These are phyloP conservation scores for Leptoteleia sp. DNA, from an alignment of 1,140 invertebrate genomes.

Conservation along the genomic window DNA sequence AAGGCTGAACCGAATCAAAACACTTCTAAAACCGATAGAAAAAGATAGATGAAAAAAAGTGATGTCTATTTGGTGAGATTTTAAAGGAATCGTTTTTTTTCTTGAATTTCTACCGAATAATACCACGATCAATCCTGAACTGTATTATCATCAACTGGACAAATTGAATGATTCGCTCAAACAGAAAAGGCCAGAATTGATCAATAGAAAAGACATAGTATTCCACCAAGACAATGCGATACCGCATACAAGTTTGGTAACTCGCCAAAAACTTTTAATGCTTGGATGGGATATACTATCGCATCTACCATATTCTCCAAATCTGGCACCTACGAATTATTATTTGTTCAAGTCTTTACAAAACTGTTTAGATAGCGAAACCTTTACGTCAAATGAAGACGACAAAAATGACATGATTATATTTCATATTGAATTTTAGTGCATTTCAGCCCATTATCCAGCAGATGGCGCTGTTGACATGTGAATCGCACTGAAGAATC, in stretches of 20 bases:
- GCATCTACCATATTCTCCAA: slow-evolving; percentile 2
- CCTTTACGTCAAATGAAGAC: too few relatives aligned
- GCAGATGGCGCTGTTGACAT: too few relatives aligned
- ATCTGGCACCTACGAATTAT: neutral
- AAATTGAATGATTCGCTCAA: neutral
- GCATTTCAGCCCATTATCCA: too few relatives aligned
- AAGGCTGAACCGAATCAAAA: neutral
- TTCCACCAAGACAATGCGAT: neutral
- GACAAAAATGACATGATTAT: too few relatives aligned
- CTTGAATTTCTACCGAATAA: neutral
- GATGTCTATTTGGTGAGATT: neutral
- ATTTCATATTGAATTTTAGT: too few relatives aligned
- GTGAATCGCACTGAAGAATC: too few relatives aligned
- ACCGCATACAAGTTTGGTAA: neutral
- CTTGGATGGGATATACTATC: neutral
- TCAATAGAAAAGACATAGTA: slow-evolving; percentile 4
- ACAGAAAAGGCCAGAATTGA: slow-evolving; percentile 1
- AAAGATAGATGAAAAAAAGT: neutral
- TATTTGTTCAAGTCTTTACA: neutral
- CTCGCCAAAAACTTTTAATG: slow-evolving; percentile 9
- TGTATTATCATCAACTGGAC: slow-evolving; percentile 2
- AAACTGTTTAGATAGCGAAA: too few relatives aligned
- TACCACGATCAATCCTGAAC: neutral
- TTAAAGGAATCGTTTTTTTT: slow-evolving; percentile 4
- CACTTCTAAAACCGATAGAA: neutral